A percentile compares a stretch with the other conserved stretches of the same genome.
Conservation (phyloP, 2,113 vertebrate species). For the Caranx melampygus region DNA sequence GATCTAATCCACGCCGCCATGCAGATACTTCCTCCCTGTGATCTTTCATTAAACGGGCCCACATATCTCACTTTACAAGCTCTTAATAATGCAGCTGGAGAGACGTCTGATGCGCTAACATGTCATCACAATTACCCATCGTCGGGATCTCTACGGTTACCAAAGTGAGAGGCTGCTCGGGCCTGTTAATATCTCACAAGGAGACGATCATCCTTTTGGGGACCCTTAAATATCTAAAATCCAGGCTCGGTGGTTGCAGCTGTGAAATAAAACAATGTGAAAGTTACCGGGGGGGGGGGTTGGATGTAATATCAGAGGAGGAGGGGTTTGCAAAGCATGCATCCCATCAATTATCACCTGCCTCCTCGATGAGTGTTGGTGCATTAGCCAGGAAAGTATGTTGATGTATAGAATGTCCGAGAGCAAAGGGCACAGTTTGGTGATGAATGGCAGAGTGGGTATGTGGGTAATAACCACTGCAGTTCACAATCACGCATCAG, state of each 20-base stretch:
- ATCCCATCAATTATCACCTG: neutral
- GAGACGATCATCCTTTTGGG: neutral
- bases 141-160: slow-evolving; percentile 13
- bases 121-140: slow-evolving; percentile 51
- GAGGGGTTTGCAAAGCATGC: neutral
- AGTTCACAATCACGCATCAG: neutral
- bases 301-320: neutral
- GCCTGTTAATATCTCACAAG: slow-evolving; percentile 32
- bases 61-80: slow-evolving; percentile 5
- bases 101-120: slow-evolving; percentile 24
- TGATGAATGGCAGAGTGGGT: slow-evolving; percentile 42
- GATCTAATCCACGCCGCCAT: neutral
- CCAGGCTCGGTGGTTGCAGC: neutral
- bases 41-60: slow-evolving; percentile 1
- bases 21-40: slow-evolving; percentile 26
- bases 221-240: slow-evolving; percentile 5
- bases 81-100: slow-evolving; percentile 51
- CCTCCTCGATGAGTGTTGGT: neutral
- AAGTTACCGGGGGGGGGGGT: neutral
- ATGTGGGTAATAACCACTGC: slow-evolving; percentile 24
- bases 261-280: neutral
- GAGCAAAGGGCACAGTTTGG: neutral
- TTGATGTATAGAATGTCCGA: slow-evolving; percentile 4
- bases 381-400: slow-evolving; percentile 10
- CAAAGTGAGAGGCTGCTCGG: slow-evolving; percentile 51